Conservation (phyloP, 2,797 vertebrate genomes). For the Knipowitschia caucasica region DNA sequence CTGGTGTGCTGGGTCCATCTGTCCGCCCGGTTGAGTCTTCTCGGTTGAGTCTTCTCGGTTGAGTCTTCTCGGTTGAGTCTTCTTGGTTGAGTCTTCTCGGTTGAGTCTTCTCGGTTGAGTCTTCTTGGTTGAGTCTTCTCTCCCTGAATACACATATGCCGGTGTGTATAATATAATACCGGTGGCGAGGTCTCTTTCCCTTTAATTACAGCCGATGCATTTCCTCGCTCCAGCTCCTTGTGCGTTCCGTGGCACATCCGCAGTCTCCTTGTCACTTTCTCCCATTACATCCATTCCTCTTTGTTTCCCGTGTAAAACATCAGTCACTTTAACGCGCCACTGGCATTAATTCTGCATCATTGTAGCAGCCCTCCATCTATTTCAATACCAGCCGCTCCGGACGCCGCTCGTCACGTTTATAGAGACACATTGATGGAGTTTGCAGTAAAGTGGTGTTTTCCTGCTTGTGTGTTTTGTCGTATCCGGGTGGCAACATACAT, state of each 20-base stretch:
- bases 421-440: neutral
- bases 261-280: constrained; percentile 22
- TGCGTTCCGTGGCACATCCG: constrained; percentile 17
- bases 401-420: constrained; percentile 24
- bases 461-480: constrained; percentile 11
- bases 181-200: too few species aligned
- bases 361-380: constrained; percentile 29
- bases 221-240: neutral
- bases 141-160: too few species aligned
- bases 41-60: too few species aligned
- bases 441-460: constrained; percentile 1
- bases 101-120: too few species aligned
- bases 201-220: too few species aligned
- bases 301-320: constrained; percentile 23
- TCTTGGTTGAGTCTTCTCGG: too few species aligned
- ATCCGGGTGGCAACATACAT: neutral
- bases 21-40: too few species aligned
- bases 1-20: too few species aligned
- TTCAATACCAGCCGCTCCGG: constrained; percentile 21
- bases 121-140: too few species aligned
- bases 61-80: too few species aligned
- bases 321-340: constrained; percentile 30
- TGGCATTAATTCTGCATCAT: constrained; percentile 29
- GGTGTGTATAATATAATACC: too few species aligned
- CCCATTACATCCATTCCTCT: constrained; percentile 28